phyloP scores from a whole-genome alignment of 2,888 invertebrate genomes.

The Patella pellucida region DNA sequence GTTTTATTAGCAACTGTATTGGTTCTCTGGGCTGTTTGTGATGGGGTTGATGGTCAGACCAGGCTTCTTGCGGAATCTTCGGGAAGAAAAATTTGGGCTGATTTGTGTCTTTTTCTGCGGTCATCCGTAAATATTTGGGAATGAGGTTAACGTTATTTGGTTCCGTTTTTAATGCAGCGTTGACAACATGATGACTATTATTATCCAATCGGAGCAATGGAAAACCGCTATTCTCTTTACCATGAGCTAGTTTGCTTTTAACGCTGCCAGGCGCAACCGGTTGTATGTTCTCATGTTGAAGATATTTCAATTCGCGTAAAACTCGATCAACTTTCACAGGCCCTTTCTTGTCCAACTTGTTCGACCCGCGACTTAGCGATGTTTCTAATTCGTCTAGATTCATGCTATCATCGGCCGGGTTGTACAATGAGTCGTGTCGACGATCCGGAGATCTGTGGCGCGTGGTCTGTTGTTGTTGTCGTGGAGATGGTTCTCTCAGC shows the following conservation, averaged over 20 bases:
- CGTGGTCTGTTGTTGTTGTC: slow-evolving; percentile 13
- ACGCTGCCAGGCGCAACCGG: slow-evolving; percentile 16
- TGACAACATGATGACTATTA: background rate
- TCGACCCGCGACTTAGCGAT: background rate
- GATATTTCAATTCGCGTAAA: slow-evolving; percentile 50
- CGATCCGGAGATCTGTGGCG: background rate
- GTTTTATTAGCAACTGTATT: background rate
- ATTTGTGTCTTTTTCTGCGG: slow-evolving; percentile 49
- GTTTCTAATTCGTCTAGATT: slow-evolving; percentile 18
- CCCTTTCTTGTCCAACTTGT: slow-evolving; percentile 27
- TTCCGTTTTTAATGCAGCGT: slow-evolving; percentile 1
- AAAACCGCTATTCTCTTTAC: slow-evolving; percentile 12
- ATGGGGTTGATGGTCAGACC: slow-evolving; percentile 31
- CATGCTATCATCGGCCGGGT: slow-evolving; percentile 16
- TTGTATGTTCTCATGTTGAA: slow-evolving; percentile 39
- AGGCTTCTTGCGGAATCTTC: slow-evolving; percentile 44
- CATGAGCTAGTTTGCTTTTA: slow-evolving; percentile 10
- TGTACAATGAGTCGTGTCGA: background rate
- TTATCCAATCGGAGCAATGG: background rate
- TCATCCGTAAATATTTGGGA: slow-evolving; percentile 47
- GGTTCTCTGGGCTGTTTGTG: slow-evolving; percentile 4
- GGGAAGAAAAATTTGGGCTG: slow-evolving; percentile 40
- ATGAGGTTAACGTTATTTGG: slow-evolving; percentile 26
- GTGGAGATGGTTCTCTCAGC: slow-evolving; percentile 16
- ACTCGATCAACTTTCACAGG: slow-evolving; percentile 38